These are phyloP conservation scores for Ophioninae sp. DNA, from an alignment of 2,888 invertebrate genomes.

Conservation along the genomic window DNA sequence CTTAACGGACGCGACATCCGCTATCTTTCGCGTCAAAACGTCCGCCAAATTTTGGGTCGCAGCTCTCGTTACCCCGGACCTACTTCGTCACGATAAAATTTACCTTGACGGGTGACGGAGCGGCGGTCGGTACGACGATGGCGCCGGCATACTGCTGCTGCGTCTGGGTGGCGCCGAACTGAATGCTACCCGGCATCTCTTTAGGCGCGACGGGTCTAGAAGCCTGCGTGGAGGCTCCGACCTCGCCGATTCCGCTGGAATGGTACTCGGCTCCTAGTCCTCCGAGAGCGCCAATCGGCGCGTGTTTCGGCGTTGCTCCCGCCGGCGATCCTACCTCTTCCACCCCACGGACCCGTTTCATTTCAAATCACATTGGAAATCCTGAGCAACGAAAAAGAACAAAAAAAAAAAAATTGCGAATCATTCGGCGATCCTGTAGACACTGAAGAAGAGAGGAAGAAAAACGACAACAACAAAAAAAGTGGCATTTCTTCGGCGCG, in stretches of 20 bases:
- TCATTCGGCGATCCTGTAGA: not conserved
- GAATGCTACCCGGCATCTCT: conserved; percentile 81
- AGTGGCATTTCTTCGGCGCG: conserved; percentile 25
- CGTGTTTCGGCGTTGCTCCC: conserved; percentile 82
- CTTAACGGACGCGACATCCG: too few relatives aligned
- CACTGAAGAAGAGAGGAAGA: not conserved
- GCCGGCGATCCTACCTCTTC: conserved; percentile 80
- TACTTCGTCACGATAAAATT: not conserved
- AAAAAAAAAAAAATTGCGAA: not conserved
- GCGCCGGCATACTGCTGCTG: conserved; percentile 80
- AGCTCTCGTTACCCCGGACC: too few relatives aligned
- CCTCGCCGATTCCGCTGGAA: conserved; percentile 77
- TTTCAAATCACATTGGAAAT: conserved; percentile 85
- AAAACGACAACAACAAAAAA: conserved; percentile 4
- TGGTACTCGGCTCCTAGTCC: conserved; percentile 77
- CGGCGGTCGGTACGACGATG: conserved; percentile 78
- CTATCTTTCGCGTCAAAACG: too few relatives aligned
- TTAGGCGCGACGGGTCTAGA: conserved; percentile 78
- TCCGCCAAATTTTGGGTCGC: too few relatives aligned
- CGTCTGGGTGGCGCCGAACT: conserved; percentile 78
- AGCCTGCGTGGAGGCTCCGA: conserved; percentile 78
- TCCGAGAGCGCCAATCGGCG: conserved; percentile 74
- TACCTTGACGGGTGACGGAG: conserved; percentile 79
- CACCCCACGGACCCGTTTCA: conserved; percentile 84
- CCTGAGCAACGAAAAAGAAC: conserved; percentile 73